These are phyloP conservation scores for Unio pictorum DNA, from an alignment of 2,888 invertebrate genomes.

Conservation along the genomic window DNA sequence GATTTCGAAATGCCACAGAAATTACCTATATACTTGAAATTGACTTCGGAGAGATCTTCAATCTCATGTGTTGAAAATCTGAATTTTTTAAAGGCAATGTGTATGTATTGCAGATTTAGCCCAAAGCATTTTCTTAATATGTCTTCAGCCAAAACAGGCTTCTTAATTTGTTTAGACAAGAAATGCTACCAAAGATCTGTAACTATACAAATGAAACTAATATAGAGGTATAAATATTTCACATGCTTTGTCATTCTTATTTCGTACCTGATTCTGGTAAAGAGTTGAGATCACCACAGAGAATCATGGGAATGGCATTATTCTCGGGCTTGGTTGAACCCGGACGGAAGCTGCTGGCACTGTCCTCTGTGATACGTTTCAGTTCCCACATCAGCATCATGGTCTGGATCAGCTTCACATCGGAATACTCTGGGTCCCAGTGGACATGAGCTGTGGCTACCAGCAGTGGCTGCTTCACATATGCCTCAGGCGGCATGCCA, in stretches of 20 bases:
- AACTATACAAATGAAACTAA: not conserved
- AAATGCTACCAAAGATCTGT: too few relatives aligned
- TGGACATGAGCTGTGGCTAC: constrained; percentile 99
- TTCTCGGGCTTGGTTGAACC: constrained; percentile 37
- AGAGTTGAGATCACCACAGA: constrained; percentile 99
- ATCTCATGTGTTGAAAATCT: too few relatives aligned
- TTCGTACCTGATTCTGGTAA: constrained; percentile 90
- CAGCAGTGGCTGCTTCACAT: constrained; percentile 76
- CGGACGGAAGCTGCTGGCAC: constrained; percentile 34
- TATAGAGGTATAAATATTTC: too few relatives aligned
- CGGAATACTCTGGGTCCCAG: constrained; percentile 99
- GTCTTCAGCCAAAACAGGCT: too few relatives aligned
- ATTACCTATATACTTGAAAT: too few relatives aligned
- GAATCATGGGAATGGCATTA: constrained; percentile 87
- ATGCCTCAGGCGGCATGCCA: constrained; percentile 79
- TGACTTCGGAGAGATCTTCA: too few relatives aligned
- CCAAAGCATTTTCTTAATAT: too few relatives aligned
- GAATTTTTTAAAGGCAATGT: too few relatives aligned
- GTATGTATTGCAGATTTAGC: too few relatives aligned
- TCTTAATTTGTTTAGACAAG: too few relatives aligned
- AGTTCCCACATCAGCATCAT: constrained; percentile 99
- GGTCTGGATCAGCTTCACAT: constrained; percentile 98
- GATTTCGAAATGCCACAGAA: too few relatives aligned
- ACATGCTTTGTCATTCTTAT: not conserved
- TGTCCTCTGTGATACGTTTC: constrained; percentile 76